A percentile compares a stretch with the other conserved stretches of the same genome.
phyloP scores from a whole-genome alignment of 2,113 vertebrate species.

The Osmerus mordax region DNA sequence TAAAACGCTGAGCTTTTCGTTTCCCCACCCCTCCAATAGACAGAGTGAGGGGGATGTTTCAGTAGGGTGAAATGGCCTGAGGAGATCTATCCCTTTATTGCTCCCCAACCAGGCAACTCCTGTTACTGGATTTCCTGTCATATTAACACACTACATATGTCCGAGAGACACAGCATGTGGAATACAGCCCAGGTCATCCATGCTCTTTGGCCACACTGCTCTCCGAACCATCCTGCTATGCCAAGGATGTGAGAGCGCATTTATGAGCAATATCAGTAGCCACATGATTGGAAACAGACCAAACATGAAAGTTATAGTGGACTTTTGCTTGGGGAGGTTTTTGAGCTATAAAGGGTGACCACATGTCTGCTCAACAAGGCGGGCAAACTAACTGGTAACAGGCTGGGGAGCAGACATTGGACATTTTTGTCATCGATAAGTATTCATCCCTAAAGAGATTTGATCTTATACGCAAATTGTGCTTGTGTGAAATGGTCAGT shows the following conservation, averaged over 20 bases:
- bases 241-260: conserved; percentile 9
- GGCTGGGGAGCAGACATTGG: not conserved
- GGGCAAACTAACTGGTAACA: conserved; percentile 5
- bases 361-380: conserved; percentile 6
- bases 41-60: conserved; percentile 9
- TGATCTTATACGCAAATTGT: not conserved
- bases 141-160: conserved; percentile 9
- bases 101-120: not conserved
- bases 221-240: conserved; percentile 21
- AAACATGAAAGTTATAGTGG: conserved; percentile 5
- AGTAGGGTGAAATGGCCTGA: conserved; percentile 3
- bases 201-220: conserved; percentile 8
- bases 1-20: conserved; percentile 75
- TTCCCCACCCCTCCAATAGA: conserved; percentile 45
- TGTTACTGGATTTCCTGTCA: conserved; percentile 18
- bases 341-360: conserved; percentile 4
- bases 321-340: conserved; percentile 16
- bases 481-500: not conserved
- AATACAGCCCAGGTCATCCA: conserved; percentile 5
- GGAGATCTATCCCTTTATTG: conserved; percentile 15
- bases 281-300: conserved; percentile 34
- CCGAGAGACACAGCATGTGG: conserved; percentile 8
- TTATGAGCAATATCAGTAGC: conserved; percentile 3
- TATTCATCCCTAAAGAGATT: not conserved
- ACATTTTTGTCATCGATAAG: not conserved